Conservation (phyloP, 2,113 vertebrate species). For the Perccottus glenii region DNA sequence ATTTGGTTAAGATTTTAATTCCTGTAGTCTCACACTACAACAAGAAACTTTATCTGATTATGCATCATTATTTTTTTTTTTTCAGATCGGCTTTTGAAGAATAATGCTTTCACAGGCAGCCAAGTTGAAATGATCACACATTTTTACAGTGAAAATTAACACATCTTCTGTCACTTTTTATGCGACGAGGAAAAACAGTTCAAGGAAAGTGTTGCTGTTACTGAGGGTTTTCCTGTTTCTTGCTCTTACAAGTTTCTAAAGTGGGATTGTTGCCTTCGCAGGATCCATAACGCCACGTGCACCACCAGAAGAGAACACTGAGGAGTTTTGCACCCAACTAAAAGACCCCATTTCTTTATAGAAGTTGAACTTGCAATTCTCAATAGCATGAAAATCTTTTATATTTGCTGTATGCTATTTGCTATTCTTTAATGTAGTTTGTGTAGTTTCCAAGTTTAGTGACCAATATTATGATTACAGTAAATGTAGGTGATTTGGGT, state of each 20-base stretch:
- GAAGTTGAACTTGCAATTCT: not conserved
- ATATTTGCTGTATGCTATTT: too few species aligned
- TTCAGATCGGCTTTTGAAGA: not conserved
- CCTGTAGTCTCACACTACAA: too few species aligned
- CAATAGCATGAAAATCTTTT: too few species aligned
- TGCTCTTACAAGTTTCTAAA: conserved; percentile 1
- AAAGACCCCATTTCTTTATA: not conserved
- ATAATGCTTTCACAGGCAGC: not conserved
- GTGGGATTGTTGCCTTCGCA: conserved; percentile 3
- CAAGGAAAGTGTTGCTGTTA: not conserved
- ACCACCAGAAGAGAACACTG: not conserved
- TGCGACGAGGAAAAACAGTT: not conserved
- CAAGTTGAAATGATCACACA: not conserved
- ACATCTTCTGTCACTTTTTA: not conserved
- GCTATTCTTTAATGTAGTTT: too few species aligned
- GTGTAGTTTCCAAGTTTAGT: too few species aligned
- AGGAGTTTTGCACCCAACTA: not conserved
- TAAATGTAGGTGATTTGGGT: too few species aligned
- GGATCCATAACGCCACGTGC: not conserved
- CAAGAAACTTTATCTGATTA: too few species aligned
- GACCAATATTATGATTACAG: too few species aligned
- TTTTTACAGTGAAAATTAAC: conserved; percentile 9
- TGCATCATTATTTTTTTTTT: too few species aligned
- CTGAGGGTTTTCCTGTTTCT: not conserved
- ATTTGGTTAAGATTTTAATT: too few species aligned